Evolutionary conservation across 1,140 invertebrate species (phyloP), one percentile per base, ranked within the genome.

Genomic region (Charaxes varanes): DNA sequence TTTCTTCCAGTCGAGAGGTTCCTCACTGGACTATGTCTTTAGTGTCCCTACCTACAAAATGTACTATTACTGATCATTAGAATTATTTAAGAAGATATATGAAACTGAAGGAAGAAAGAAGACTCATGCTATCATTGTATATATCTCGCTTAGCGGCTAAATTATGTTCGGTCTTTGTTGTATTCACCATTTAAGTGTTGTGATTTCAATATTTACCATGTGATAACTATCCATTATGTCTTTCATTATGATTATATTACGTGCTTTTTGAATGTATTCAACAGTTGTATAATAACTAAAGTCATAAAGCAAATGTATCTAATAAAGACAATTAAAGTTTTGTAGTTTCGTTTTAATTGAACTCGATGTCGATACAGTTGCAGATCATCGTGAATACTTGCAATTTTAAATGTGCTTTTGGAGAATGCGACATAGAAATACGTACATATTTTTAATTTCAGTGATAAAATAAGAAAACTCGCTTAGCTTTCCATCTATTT

Each of bases 41-140:
- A 80, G 79, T 55, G 79, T 80, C 17, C 79, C 79, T 31, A 80
- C 70, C 36, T 83, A 83, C 59, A 80, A 64, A 72, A 83, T 83
- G 79, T 83, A 80, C 47, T 83, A 83, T 63, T 65, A 78, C 47
- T 81, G 59, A 78, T 57, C 18, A 57, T 53, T 46, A 47, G n/a
- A 27, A 53, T 21, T 38, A 38, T 47, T 44, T 42, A 58, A 50
- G 42, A 60, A 37, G 46, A 60, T 18, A 16, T 21, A 38, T 44
- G n/a, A 37, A 24, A 46, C 7, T 18, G 21, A 14, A 13, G 32
- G 46, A 58, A 47, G 54, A 53, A 64, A 55, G 55, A 57, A 23
- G 45, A 35, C 44, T 18, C 41, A 40, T 41, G 51, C 19, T 47
- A 34, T 51, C 72, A 77, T 67, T 82, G 74, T 79, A 79, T 49